These are phyloP conservation scores for Allobates femoralis DNA, from an alignment of 2,797 vertebrate genomes.

Conservation along the genomic window DNA sequence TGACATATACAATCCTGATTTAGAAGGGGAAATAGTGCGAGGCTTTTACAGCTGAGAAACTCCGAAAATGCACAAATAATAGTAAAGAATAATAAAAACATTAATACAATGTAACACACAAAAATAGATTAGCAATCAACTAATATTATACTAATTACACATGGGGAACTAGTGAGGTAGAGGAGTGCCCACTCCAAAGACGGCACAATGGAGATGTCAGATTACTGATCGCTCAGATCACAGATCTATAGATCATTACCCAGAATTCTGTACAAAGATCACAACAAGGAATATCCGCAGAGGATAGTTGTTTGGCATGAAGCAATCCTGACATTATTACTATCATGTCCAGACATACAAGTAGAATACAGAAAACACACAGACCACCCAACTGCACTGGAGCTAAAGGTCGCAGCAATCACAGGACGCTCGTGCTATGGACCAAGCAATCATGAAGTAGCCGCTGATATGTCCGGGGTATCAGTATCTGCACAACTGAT, in stretches of 20 bases:
- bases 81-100: neutral
- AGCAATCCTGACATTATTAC: conserved; percentile 13
- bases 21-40: neutral
- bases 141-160: neutral
- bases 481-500: neutral
- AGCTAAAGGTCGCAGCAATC: conserved; percentile 34
- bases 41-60: neutral
- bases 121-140: neutral
- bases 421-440: neutral
- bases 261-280: conserved; percentile 29
- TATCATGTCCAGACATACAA: conserved; percentile 10
- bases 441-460: conserved; percentile 11
- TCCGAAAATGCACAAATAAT: neutral
- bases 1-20: neutral
- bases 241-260: conserved; percentile 26
- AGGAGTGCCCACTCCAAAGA: neutral
- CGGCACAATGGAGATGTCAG: neutral
- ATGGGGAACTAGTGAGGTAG: neutral
- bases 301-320: neutral
- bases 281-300: conserved; percentile 29
- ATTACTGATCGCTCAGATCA: neutral
- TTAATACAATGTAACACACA: neutral
- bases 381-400: neutral
- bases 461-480: neutral
- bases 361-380: neutral